Conservation (phyloP, 2,888 invertebrate genomes). For the Trissoscelio sp. region DNA sequence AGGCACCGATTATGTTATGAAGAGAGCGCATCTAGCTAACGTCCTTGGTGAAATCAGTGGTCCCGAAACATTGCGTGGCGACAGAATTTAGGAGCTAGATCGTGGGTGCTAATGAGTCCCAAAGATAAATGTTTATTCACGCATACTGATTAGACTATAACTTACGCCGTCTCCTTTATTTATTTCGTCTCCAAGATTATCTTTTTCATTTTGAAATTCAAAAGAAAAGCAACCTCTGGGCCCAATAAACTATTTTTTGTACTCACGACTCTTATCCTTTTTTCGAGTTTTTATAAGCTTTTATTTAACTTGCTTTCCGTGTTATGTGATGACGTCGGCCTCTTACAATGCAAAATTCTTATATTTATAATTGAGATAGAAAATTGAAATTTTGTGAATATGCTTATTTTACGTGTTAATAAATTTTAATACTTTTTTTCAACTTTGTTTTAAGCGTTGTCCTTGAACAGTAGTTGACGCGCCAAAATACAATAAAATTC, state of each 20-base stretch:
- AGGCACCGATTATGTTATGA: slow-evolving; percentile 43
- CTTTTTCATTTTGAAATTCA: slow-evolving; percentile 48
- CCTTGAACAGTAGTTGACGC: slow-evolving; percentile 28
- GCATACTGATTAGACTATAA: slow-evolving; percentile 60
- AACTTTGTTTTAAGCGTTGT: not conserved
- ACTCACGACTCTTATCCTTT: not conserved
- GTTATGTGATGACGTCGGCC: too few species aligned
- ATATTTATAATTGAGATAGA: too few species aligned
- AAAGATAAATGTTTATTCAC: slow-evolving; percentile 65
- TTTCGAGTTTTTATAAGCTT: not conserved
- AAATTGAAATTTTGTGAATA: too few species aligned
- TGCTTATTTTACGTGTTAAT: too few species aligned
- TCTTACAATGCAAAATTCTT: not conserved
- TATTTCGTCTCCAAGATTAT: slow-evolving; percentile 43
- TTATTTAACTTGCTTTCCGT: too few species aligned
- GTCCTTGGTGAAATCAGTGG: not conserved
- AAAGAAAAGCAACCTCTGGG: slow-evolving; percentile 32
- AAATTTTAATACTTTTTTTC: too few species aligned
- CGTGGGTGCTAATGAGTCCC: slow-evolving; percentile 68
- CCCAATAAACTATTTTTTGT: slow-evolving; percentile 32
- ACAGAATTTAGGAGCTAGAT: slow-evolving; percentile 67
- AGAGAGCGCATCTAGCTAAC: slow-evolving; percentile 40
- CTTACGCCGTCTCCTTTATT: slow-evolving; percentile 49
- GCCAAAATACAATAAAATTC: not conserved
- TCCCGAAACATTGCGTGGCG: slow-evolving; percentile 50